Conservation (phyloP, 1,140 invertebrate genomes). For the Uloborus diversus region DNA sequence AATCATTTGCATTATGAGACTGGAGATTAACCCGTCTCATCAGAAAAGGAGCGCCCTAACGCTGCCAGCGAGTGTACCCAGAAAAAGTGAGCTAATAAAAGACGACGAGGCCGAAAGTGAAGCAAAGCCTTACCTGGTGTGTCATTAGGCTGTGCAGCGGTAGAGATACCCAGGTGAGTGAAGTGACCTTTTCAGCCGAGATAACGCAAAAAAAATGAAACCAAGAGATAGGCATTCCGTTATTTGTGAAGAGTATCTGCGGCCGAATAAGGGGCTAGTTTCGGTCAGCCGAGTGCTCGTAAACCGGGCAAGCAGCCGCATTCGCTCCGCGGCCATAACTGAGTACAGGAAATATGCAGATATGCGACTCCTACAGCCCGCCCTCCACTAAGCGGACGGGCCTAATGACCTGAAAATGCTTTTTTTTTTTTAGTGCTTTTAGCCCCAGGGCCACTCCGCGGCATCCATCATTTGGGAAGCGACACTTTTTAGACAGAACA, state of each 20-base stretch:
- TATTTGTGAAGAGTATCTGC: slow-evolving; percentile 53
- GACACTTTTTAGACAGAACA: too few species aligned
- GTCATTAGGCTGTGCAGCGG: too few species aligned
- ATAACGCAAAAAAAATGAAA: slow-evolving; percentile 47
- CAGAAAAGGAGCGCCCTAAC: too few species aligned
- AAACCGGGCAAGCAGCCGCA: slow-evolving; percentile 40
- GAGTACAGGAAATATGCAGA: slow-evolving; percentile 55
- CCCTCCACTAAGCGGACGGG: slow-evolving; percentile 13
- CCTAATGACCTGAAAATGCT: slow-evolving; percentile 46
- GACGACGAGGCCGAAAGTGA: too few species aligned
- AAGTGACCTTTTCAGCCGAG: slow-evolving; percentile 51
- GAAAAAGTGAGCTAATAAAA: too few species aligned
- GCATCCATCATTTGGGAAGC: too few species aligned
- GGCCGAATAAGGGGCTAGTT: slow-evolving; percentile 51
- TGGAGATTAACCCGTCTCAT: too few species aligned
- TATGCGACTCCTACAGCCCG: slow-evolving; percentile 49
- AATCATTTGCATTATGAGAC: too few species aligned
- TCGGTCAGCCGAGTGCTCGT: slow-evolving; percentile 48
- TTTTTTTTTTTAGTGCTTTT: slow-evolving; percentile 53
- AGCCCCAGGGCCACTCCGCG: slow-evolving; percentile 7
- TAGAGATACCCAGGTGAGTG: slow-evolving; percentile 44
- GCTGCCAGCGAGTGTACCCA: too few species aligned
- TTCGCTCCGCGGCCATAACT: slow-evolving; percentile 50
- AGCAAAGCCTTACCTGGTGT: too few species aligned
- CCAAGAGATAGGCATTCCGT: slow-evolving; percentile 47